Evolutionary conservation across 2,113 vertebrate genomes (phyloP), one percentile per base, ranked within the genome.

Genomic region (Grus americana): DNA sequence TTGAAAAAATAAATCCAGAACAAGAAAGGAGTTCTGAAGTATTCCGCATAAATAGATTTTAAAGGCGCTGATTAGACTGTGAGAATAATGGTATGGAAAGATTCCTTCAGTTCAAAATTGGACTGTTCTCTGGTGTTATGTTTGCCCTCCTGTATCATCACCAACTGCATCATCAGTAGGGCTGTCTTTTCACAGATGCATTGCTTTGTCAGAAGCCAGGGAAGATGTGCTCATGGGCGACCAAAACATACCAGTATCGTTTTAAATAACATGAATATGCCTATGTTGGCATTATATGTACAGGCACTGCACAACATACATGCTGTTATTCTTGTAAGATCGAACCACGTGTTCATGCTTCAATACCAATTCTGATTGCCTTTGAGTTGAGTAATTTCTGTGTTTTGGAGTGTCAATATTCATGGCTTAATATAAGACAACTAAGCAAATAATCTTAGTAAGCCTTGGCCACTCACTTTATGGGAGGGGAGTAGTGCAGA

Each of bases 1-100:
- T 85, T 84, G 84, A 86, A 95, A 93, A 96, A 93, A 89, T 72
- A 90, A 92, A 95, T 78, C 52, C 76, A 49, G 96, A 96, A 90
- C 47, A 88, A 81, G 73, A 85, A 86, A n/a, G 79, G 89, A 82
- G 92, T 92, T 80, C 90, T 93, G 67, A 96, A 94, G 75, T 58
- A 52, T 75, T 65, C 46, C 3, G 30, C 80, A 75, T 42, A 81
- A 87, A 93, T 17, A 80, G 75, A 52, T 68, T 67, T 71, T 66
- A 72, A 94, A 93, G 90, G 40, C 44, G 15, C 59, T 19, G n/a
- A 68, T 79, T 52, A 89, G 54, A 27, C 54, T 71, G 40, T n/a
- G 85, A 84, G 89, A 87, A 63, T 57, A 32, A 44, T 1, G 20
- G 63, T 3, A 24, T 6, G 59, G 70, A 38, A 79, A 61, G 79